Evolutionary conservation across 2,113 vertebrate genomes (phyloP).

Genomic region (Dolichotis patagonum): DNA sequence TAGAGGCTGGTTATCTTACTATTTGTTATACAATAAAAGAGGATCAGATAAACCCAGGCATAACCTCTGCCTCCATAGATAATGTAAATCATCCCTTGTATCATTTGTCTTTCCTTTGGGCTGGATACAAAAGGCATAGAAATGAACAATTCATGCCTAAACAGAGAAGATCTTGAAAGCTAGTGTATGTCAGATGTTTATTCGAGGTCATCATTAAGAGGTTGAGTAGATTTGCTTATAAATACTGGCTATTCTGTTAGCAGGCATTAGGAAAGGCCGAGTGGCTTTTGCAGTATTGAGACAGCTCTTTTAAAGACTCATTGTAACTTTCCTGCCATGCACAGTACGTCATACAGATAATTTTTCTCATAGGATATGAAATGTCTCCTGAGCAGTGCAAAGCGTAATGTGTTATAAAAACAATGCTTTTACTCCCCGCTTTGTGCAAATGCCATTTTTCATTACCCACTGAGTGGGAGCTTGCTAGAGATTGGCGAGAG

Average conservation of each 20-base stretch:
- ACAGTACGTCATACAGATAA: constrained; percentile 76
- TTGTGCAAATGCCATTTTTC: constrained; percentile 75
- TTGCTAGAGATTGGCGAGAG: constrained; percentile 60
- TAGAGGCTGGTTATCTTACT: constrained; percentile 76
- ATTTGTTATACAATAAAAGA: constrained; percentile 81
- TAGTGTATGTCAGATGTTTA: constrained; percentile 83
- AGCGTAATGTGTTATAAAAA: constrained; percentile 75
- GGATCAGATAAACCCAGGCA: constrained; percentile 85
- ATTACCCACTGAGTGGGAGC: constrained; percentile 65
- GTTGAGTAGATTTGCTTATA: constrained; percentile 80
- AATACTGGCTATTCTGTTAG: constrained; percentile 78
- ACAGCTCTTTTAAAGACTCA: constrained; percentile 79
- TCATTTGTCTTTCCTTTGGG: constrained; percentile 85
- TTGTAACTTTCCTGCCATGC: constrained; percentile 63
- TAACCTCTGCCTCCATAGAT: constrained; percentile 84
- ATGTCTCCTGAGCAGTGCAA: constrained; percentile 68
- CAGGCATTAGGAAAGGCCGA: constrained; percentile 57
- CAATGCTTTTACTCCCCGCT: constrained; percentile 67
- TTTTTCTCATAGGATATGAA: constrained; percentile 75
- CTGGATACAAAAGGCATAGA: constrained; percentile 85
- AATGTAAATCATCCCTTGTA: constrained; percentile 84
- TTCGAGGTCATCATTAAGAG: constrained; percentile 79
- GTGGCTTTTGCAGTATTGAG: constrained; percentile 58
- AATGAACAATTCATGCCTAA: constrained; percentile 86
- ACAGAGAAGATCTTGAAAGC: constrained; percentile 84